Evolutionary conservation across 1,140 invertebrate species (phyloP).

Genomic region (Steinernema feltiae): DNA sequence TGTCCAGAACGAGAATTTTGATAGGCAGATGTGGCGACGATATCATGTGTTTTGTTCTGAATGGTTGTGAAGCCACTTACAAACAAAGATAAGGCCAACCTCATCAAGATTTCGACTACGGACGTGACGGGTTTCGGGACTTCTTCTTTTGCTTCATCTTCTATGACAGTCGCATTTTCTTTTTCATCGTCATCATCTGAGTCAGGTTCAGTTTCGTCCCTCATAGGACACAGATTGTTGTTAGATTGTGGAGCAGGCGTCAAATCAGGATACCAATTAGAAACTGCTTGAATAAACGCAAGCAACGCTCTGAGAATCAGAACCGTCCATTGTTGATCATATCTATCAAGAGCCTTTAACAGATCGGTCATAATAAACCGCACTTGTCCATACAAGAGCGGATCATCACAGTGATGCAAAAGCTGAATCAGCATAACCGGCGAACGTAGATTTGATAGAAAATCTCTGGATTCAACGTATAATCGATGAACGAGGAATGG

Average conservation of each 20-base stretch:
- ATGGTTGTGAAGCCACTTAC: slow-evolving; percentile 12
- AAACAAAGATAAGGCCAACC: slow-evolving; percentile 15
- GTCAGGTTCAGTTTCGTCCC: not conserved
- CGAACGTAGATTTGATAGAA: slow-evolving; percentile 21
- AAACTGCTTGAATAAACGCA: slow-evolving; percentile 30
- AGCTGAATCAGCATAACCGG: slow-evolving; percentile 33
- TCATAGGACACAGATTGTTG: not conserved
- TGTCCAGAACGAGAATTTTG: slow-evolving; percentile 34
- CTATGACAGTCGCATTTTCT: not conserved
- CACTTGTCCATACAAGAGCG: slow-evolving; percentile 18
- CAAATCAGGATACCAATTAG: slow-evolving; percentile 34
- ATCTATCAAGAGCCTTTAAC: slow-evolving; percentile 34
- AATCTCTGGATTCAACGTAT: slow-evolving; percentile 5
- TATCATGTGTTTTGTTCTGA: slow-evolving; percentile 41
- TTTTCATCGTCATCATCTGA: slow-evolving; percentile 3
- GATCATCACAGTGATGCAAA: slow-evolving; percentile 23
- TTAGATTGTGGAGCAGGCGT: slow-evolving; percentile 8
- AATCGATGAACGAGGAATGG: slow-evolving; percentile 2
- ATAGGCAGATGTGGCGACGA: slow-evolving; percentile 37
- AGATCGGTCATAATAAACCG: slow-evolving; percentile 31
- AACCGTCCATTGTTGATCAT: slow-evolving; percentile 31
- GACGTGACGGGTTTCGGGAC: slow-evolving; percentile 4
- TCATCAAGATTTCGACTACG: slow-evolving; percentile 26
- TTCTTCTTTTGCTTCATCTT: slow-evolving; percentile 20
- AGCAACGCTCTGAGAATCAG: slow-evolving; percentile 28